These are phyloP conservation scores for Orgyia antiqua DNA, from an alignment of 2,888 invertebrate genomes.

Conservation along the genomic window DNA sequence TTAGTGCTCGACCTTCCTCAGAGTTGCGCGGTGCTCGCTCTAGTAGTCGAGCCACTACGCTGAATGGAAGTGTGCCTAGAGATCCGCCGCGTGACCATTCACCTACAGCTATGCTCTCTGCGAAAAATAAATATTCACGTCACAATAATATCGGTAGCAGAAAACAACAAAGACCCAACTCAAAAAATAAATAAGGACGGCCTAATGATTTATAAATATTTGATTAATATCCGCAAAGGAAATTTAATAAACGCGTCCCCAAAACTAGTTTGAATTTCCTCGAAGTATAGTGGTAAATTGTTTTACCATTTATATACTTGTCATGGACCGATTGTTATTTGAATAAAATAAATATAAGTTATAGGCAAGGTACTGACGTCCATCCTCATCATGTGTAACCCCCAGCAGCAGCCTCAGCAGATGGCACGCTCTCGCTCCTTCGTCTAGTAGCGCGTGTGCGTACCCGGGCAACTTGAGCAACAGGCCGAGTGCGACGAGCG, in stretches of 20 bases:
- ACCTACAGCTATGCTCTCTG: slow-evolving; percentile 58
- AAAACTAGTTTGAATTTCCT: too few species aligned
- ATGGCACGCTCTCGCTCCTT: slow-evolving; percentile 91
- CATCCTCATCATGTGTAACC: slow-evolving; percentile 94
- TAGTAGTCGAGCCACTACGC: slow-evolving; percentile 86
- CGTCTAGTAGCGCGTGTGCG: slow-evolving; percentile 91
- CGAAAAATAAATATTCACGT: too few species aligned
- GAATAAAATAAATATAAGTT: too few species aligned
- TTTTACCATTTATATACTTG: too few species aligned
- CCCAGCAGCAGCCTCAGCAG: slow-evolving; percentile 91
- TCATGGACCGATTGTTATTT: too few species aligned
- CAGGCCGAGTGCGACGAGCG: slow-evolving; percentile 92
- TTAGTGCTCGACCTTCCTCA: slow-evolving; percentile 77
- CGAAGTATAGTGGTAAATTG: too few species aligned
- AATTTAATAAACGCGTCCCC: too few species aligned
- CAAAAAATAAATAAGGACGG: too few species aligned
- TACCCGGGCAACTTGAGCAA: slow-evolving; percentile 94
- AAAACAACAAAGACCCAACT: too few species aligned
- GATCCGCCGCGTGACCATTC: slow-evolving; percentile 35
- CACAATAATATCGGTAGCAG: too few species aligned
- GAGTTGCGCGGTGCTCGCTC: slow-evolving; percentile 88
- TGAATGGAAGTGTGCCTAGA: slow-evolving; percentile 84
- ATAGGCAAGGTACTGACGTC: slow-evolving; percentile 78
- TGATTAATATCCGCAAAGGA: too few species aligned
- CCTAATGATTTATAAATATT: too few species aligned